Base-by-base conservation (phyloP, 2,888 invertebrate species). In the Strigamia maritima region DNA sequence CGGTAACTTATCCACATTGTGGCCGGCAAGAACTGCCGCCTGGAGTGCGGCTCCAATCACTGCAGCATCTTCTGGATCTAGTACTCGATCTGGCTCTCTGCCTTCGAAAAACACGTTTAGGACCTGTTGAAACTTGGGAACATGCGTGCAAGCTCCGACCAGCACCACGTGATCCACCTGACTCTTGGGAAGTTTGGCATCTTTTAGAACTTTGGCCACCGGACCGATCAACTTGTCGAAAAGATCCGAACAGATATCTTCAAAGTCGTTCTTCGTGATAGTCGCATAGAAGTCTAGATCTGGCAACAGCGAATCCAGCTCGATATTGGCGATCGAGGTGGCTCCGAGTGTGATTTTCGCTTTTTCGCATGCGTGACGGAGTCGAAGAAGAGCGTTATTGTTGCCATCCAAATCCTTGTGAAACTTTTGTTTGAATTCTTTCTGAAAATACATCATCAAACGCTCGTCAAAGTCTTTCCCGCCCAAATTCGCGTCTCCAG, bases 401-500 rank as follows among this genome's bases (percentile, higher is more conserved):
- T 40, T 40, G 16, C 28, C 19, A 2, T 38, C 49, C 44, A 40
- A 6, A 22, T 44, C 77, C 12, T 24, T 22, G 40, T 28, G 19
- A 16, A 38, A 24, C 16, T 77, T 77, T 2, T 40, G 77, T 28
- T 28, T 35, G 28, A 77, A 77, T 16, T 77, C 87, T 87, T 98
- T 98, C 87, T 97, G 95, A 89, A 99, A 98, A 88, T 99, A 96
- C 84, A 98, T 97, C 95, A 98, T 97, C 4, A 98, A 96, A 82
- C 96, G 90, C 87, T 97, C 96, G 88, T 98, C 97, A 87, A 98
- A 99, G 89, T 99, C 98, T 89, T 99, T 98, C 86, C 98, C 98
- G 84, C 86, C 97, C 88, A 98, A 91, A 87, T 98, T 97, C 83
- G 97, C 98, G 86, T 77, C 49, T 3, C 77, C 77, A 12, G 77